Evolutionary conservation across 2,797 vertebrate species (phyloP).

Genomic region (Lophotriccus pileatus): DNA sequence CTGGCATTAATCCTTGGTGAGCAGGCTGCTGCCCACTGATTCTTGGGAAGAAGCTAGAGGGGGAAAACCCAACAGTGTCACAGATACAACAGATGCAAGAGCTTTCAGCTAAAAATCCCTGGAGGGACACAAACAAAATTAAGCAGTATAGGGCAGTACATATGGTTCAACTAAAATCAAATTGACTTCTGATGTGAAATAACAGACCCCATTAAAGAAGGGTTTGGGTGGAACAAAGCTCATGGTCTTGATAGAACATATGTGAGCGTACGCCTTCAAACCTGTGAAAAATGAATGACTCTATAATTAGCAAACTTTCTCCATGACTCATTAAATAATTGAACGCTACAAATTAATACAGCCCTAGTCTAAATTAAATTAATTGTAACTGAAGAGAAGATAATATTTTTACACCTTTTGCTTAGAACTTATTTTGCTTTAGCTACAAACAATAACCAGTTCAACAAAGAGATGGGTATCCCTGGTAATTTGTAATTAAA

Average conservation of each 20-base stretch:
- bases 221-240: neutral
- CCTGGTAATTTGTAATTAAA: neutral
- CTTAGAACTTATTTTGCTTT: neutral
- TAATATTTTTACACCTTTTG: neutral
- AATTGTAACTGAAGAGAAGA: neutral
- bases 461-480: neutral
- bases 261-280: neutral
- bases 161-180: neutral
- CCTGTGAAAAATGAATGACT: neutral
- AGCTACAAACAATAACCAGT: neutral
- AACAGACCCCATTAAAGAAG: neutral
- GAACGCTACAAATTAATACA: neutral
- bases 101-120: neutral
- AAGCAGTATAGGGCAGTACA: neutral
- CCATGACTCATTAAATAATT: neutral
- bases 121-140: neutral
- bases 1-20: constrained; percentile 1
- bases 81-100: neutral
- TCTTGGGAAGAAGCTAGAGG: neutral
- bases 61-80: neutral
- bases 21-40: neutral
- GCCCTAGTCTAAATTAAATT: neutral
- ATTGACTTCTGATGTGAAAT: neutral
- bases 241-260: neutral
- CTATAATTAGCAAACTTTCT: neutral